Conservation (phyloP, 2,888 invertebrate species). For the Caenorhabditis parvicauda region DNA sequence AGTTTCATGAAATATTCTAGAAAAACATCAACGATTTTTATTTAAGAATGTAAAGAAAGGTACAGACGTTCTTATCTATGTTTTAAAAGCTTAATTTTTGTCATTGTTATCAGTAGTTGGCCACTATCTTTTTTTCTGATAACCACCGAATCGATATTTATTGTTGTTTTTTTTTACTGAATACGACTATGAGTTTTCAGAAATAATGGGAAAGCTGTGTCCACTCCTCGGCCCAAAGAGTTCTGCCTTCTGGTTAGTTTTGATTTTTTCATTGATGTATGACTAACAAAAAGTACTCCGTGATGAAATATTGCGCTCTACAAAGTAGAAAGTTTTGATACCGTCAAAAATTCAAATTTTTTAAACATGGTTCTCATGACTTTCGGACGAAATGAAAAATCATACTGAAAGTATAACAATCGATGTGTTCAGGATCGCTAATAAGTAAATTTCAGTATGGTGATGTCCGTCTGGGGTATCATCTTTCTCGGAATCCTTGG, state of each 20-base stretch:
- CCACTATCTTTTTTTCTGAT: too few species aligned
- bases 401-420: too few species aligned
- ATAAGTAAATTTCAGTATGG: conserved; percentile 60
- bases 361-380: conserved; percentile 47
- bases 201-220: conserved; percentile 56
- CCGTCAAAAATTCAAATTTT: too few species aligned
- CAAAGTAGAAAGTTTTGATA: conserved; percentile 9
- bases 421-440: too few species aligned
- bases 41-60: too few species aligned
- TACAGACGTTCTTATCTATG: too few species aligned
- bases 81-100: too few species aligned
- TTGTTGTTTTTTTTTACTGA: not conserved
- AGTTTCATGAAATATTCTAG: too few species aligned
- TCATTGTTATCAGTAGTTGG: too few species aligned
- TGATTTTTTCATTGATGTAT: not conserved
- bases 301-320: not conserved
- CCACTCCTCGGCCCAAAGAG: conserved; percentile 61
- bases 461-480: conserved; percentile 62
- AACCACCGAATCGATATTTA: too few species aligned
- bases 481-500: conserved; percentile 61
- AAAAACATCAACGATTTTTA: too few species aligned
- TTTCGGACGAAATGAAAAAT: too few species aligned
- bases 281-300: not conserved
- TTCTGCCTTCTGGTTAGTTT: conserved; percentile 61
- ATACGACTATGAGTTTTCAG: conserved; percentile 9